phyloP scores from a whole-genome alignment of 2,113 vertebrate genomes.

The Rhea americana region DNA sequence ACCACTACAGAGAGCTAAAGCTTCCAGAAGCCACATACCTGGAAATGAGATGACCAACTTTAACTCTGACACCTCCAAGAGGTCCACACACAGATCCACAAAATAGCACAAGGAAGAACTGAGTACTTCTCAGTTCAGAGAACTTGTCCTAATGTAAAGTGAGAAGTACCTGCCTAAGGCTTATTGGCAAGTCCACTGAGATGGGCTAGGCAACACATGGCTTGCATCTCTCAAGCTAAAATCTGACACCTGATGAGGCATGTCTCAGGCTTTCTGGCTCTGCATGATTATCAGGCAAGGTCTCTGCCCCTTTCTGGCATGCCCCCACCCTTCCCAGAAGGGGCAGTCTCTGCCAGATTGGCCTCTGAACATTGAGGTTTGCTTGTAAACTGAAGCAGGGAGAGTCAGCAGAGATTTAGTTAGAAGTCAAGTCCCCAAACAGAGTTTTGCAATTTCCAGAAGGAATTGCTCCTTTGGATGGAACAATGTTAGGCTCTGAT shows the following conservation, averaged over 20 bases:
- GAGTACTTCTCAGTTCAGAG: not conserved
- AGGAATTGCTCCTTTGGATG: not conserved
- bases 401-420: not conserved
- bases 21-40: not conserved
- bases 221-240: not conserved
- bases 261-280: not conserved
- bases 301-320: not conserved
- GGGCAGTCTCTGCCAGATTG: fast-evolving
- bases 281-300: fast-evolving
- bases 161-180: not conserved
- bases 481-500: too few relatives aligned
- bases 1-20: not conserved
- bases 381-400: not conserved
- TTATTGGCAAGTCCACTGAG: not conserved
- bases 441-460: not conserved
- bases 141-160: not conserved
- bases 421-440: fast-evolving
- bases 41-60: not conserved
- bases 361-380: not conserved
- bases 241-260: not conserved
- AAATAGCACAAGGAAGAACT: not conserved
- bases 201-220: not conserved
- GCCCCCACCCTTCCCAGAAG: not conserved
- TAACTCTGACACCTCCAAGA: not conserved
- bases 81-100: not conserved